Evolutionary conservation across 1,140 invertebrate genomes (phyloP).

Genomic region (Conus ventricosus): DNA sequence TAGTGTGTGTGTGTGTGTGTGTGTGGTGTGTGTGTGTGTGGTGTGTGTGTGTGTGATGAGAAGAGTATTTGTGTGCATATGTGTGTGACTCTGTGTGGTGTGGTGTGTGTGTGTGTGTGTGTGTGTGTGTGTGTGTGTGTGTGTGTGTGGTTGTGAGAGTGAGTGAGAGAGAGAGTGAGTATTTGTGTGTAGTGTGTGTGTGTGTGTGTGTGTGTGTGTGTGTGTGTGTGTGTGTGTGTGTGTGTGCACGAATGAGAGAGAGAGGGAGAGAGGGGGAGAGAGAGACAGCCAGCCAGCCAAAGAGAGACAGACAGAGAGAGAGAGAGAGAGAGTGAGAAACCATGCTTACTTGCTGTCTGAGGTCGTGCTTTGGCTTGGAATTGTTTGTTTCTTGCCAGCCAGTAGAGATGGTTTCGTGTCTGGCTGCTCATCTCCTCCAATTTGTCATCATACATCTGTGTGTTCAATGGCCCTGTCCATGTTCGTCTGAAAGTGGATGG

Average conservation of each 20-base stretch:
- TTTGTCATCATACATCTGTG: not conserved
- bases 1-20: too few relatives aligned
- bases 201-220: too few relatives aligned
- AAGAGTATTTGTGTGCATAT: too few relatives aligned
- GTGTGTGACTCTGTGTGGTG: too few relatives aligned
- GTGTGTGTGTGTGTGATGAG: too few relatives aligned
- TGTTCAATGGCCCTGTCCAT: not conserved
- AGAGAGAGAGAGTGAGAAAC: not conserved
- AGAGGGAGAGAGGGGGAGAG: not conserved
- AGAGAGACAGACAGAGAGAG: not conserved
- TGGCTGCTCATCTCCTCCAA: not conserved
- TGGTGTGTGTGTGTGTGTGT: too few relatives aligned
- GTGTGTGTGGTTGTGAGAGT: too few relatives aligned
- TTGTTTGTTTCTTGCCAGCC: not conserved
- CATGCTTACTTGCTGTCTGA: not conserved
- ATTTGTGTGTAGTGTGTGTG: too few relatives aligned
- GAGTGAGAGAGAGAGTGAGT: not conserved
- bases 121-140: too few relatives aligned
- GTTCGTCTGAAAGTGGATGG: not conserved
- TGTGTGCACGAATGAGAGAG: not conserved
- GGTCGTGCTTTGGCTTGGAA: not conserved
- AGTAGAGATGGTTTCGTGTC: not conserved
- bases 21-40: too few relatives aligned
- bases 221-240: too few relatives aligned
- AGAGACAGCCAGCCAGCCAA: not conserved